Evolutionary conservation across 2,888 invertebrate genomes (phyloP).

Genomic region (Prosopocoilus inquinatus): DNA sequence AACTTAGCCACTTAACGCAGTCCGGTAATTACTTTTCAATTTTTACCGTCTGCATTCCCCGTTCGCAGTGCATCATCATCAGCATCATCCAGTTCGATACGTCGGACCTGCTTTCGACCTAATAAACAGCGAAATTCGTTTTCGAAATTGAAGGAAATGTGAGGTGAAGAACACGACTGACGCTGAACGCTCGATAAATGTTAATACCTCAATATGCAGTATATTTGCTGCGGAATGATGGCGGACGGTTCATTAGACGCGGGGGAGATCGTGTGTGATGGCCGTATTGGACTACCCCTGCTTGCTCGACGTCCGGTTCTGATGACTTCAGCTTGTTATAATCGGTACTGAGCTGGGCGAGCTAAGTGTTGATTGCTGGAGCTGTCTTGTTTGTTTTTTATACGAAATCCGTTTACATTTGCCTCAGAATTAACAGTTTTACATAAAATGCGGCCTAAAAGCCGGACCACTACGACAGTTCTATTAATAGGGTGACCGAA

Average conservation of each 20-base stretch:
- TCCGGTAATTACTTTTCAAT: too few relatives aligned
- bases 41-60: too few relatives aligned
- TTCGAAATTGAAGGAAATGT: conserved; percentile 22
- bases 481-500: too few relatives aligned
- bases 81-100: too few relatives aligned
- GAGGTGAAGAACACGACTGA: conserved; percentile 16
- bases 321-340: conserved; percentile 27
- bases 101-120: too few relatives aligned
- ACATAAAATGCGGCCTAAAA: too few relatives aligned
- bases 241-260: conserved; percentile 38
- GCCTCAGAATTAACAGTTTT: too few relatives aligned
- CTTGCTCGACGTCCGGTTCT: conserved; percentile 24
- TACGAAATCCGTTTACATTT: too few relatives aligned
- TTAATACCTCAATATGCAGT: conserved; percentile 52
- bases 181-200: conserved; percentile 44
- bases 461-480: too few relatives aligned
- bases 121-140: conserved; percentile 13
- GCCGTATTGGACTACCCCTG: conserved; percentile 14
- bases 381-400: too few relatives aligned
- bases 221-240: conserved; percentile 45
- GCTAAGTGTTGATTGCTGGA: conserved; percentile 26
- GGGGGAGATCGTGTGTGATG: conserved; percentile 21
- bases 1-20: too few relatives aligned
- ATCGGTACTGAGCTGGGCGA: conserved; percentile 20
- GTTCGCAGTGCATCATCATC: too few relatives aligned